Conservation (phyloP, 2,888 invertebrate species). For the Eupeodes latifasciatus region DNA sequence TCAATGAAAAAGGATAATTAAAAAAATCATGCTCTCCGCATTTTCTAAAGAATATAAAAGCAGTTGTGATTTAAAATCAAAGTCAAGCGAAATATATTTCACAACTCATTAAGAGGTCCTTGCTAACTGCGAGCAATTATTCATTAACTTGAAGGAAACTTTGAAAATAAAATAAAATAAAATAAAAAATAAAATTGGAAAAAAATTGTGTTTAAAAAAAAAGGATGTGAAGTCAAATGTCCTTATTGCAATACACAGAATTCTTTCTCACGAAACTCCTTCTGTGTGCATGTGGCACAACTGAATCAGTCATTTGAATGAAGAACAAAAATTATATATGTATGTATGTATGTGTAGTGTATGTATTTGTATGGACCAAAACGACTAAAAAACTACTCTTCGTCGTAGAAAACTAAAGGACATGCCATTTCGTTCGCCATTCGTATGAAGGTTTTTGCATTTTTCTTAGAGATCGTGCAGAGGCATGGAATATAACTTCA, state of each 20-base stretch:
- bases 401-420: constrained; percentile 71
- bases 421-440: constrained; percentile 74
- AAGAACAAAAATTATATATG: constrained; percentile 23
- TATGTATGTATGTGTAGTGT: background rate
- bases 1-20: constrained; percentile 66
- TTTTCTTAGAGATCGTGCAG: constrained; percentile 62
- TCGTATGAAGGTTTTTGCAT: constrained; percentile 71
- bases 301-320: constrained; percentile 75
- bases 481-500: constrained; percentile 74
- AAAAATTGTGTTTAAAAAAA: constrained; percentile 57
- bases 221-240: constrained; percentile 75
- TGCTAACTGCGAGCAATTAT: constrained; percentile 82
- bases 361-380: constrained; percentile 48
- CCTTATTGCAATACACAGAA: constrained; percentile 73
- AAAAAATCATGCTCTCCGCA: constrained; percentile 42
- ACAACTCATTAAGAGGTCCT: constrained; percentile 76
- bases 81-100: constrained; percentile 76
- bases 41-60: constrained; percentile 71
- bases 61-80: constrained; percentile 76
- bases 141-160: constrained; percentile 80
- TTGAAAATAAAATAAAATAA: constrained; percentile 59
- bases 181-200: constrained; percentile 39
- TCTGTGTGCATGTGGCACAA: constrained; percentile 74
- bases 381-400: constrained; percentile 64
- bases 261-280: constrained; percentile 70